Evolutionary conservation across 2,113 vertebrate species (phyloP).

Genomic region (Pygoscelis antarcticus): DNA sequence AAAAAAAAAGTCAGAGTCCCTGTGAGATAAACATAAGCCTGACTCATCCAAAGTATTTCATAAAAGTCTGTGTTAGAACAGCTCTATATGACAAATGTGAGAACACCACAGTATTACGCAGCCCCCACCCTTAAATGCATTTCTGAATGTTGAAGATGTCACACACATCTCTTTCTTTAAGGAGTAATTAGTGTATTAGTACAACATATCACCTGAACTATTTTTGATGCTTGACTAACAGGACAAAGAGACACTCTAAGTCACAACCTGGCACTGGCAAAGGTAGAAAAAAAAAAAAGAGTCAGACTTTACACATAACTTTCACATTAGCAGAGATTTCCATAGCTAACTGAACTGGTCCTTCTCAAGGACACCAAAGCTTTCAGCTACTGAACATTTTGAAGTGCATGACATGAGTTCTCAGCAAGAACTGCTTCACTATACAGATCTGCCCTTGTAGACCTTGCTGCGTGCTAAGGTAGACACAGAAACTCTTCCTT

Average conservation of each 20-base stretch:
- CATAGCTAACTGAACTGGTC: not conserved
- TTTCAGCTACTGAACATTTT: not conserved
- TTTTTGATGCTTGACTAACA: not conserved
- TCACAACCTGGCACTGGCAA: not conserved
- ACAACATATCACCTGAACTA: not conserved
- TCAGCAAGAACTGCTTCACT: not conserved
- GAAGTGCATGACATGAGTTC: not conserved
- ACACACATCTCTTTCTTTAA: not conserved
- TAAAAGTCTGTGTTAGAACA: not conserved
- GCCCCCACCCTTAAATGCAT: fast-evolving
- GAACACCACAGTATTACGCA: not conserved
- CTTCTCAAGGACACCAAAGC: not conserved
- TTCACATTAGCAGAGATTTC: not conserved
- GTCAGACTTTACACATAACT: not conserved
- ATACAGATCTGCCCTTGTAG: not conserved
- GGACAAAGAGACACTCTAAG: not conserved
- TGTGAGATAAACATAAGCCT: not conserved
- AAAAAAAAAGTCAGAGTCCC: not conserved
- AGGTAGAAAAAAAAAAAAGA: not conserved
- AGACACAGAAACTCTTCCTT: not conserved
- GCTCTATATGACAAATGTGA: not conserved
- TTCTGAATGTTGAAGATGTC: not conserved
- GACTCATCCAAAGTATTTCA: not conserved
- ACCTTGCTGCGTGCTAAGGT: fast-evolving
- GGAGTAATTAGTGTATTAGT: not conserved